A percentile compares a stretch with the other conserved stretches of the same genome.
phyloP scores from a whole-genome alignment of 2,888 invertebrate genomes.

The Linnaemya tessellans region DNA sequence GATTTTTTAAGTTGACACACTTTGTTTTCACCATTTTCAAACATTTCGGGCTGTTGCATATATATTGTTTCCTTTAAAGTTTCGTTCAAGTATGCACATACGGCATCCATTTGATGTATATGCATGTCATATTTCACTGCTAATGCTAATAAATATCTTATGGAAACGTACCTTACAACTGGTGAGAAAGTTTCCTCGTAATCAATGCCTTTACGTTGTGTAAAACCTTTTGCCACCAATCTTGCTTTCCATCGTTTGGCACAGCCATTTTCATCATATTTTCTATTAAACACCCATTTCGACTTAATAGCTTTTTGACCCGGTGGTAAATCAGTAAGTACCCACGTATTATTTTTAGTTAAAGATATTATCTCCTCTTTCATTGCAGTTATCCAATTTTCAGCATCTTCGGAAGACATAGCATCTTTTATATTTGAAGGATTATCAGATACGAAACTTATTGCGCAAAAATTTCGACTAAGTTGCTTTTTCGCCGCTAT shows the following conservation, averaged over 20 bases:
- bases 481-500: background rate
- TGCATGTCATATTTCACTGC: constrained; percentile 21
- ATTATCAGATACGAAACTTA: constrained; percentile 32
- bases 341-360: constrained; percentile 11
- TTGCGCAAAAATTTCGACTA: constrained; percentile 49
- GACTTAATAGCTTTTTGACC: background rate
- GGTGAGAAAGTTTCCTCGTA: constrained; percentile 61
- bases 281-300: constrained; percentile 51
- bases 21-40: constrained; percentile 52
- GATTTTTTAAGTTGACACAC: constrained; percentile 52
- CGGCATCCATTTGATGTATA: constrained; percentile 38
- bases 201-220: too few species aligned
- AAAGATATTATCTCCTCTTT: constrained; percentile 27
- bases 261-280: constrained; percentile 29
- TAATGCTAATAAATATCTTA: constrained; percentile 17
- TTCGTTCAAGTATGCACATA: constrained; percentile 32
- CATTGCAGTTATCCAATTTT: constrained; percentile 36
- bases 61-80: constrained; percentile 10
- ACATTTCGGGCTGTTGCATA: constrained; percentile 37
- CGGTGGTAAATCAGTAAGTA: constrained; percentile 3
- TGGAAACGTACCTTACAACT: constrained; percentile 62
- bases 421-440: constrained; percentile 25
- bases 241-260: background rate
- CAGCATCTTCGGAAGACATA: constrained; percentile 29
- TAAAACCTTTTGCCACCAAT: too few species aligned